Percentiles rank a stretch among this genome's conserved stretches.
These are phyloP conservation scores for Dryobotodes eremita DNA, from an alignment of 2,888 invertebrate genomes.

Conservation along the genomic window DNA sequence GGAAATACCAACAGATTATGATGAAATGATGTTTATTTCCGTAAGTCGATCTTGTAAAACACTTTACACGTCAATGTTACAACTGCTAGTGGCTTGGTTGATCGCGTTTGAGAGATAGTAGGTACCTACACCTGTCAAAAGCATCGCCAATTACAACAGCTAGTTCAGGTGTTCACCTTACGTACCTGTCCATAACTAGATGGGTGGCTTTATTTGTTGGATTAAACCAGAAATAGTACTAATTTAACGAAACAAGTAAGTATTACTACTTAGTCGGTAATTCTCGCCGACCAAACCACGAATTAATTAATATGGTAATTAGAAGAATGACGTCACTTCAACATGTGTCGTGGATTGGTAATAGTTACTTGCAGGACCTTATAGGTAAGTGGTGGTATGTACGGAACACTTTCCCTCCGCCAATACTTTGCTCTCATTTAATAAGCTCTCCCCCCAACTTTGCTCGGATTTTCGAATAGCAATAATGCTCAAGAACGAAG, in stretches of 20 bases:
- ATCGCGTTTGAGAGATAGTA: not conserved
- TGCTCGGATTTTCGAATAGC: not conserved
- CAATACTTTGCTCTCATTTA: slow-evolving; percentile 28
- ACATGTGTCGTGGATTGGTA: not conserved
- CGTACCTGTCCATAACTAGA: not conserved
- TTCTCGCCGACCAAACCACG: not conserved
- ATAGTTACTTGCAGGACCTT: slow-evolving; percentile 16
- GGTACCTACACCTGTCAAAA: not conserved
- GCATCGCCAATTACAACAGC: not conserved
- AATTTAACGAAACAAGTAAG: not conserved
- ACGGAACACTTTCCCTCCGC: slow-evolving; percentile 30
- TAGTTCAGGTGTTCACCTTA: not conserved
- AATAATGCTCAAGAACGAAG: not conserved
- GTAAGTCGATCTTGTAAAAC: not conserved
- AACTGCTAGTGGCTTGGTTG: not conserved
- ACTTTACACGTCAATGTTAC: not conserved
- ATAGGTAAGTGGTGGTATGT: slow-evolving; percentile 24
- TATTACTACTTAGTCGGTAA: not conserved
- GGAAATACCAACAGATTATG: not conserved
- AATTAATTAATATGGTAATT: slow-evolving; percentile 1
- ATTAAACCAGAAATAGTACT: not conserved
- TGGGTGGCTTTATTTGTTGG: not conserved
- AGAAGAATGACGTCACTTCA: slow-evolving; percentile 7
- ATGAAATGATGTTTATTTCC: not conserved
- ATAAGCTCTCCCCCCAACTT: not conserved